These are phyloP conservation scores for Microctenopoma stevenorrisi DNA, from an alignment of 2,797 vertebrate species.

Conservation along the genomic window DNA sequence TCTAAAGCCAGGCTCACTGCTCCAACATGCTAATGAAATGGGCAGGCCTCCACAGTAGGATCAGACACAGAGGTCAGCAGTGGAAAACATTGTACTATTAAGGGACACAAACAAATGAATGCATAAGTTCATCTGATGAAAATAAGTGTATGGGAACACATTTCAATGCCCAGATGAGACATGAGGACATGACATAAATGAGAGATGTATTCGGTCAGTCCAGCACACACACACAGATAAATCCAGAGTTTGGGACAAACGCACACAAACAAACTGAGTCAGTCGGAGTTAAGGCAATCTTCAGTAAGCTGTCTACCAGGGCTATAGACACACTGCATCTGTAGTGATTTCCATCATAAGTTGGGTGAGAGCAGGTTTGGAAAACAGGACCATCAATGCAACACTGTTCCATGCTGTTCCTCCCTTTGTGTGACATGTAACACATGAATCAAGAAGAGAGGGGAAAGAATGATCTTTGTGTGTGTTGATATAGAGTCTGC, in stretches of 20 bases:
- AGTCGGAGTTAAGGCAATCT: conserved; percentile 67
- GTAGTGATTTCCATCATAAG: conserved; percentile 59
- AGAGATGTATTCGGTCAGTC: conserved; percentile 37
- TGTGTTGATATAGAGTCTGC: conserved; percentile 38
- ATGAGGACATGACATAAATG: conserved; percentile 23
- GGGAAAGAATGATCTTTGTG: conserved; percentile 44
- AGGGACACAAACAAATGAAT: neutral
- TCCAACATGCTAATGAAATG: conserved; percentile 85
- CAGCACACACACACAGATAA: conserved; percentile 48
- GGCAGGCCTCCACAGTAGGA: conserved; percentile 81
- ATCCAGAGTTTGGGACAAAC: conserved; percentile 53
- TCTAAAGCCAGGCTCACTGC: conserved; percentile 82
- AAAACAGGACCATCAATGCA: conserved; percentile 23
- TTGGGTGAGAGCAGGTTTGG: conserved; percentile 40
- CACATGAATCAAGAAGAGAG: conserved; percentile 55
- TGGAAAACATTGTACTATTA: conserved; percentile 66
- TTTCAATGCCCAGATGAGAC: neutral
- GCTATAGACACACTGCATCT: conserved; percentile 45
- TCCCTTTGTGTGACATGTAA: conserved; percentile 68
- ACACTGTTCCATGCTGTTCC: conserved; percentile 58
- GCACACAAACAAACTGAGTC: conserved; percentile 46
- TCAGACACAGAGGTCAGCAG: conserved; percentile 80
- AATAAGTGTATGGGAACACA: conserved; percentile 10
- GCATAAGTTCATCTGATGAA: conserved; percentile 1
- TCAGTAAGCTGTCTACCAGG: conserved; percentile 59